Percentiles rank a stretch among this genome's conserved stretches.
Conservation (phyloP, 2,113 vertebrate species). For the Protobothrops mucrosquamatus region DNA sequence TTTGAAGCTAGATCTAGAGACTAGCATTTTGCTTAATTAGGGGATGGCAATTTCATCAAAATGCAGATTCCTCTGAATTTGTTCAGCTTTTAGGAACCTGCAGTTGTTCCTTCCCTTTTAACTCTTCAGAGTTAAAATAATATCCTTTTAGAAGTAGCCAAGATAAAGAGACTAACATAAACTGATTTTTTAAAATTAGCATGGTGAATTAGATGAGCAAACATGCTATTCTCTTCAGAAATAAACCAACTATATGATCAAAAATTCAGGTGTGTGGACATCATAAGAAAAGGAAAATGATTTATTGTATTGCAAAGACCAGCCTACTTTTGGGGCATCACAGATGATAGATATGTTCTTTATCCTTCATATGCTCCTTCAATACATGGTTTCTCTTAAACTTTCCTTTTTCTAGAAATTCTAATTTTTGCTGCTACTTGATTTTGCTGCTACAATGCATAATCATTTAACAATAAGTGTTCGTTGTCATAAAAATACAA, state of each 20-base stretch:
- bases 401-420: fast-evolving
- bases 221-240: slow-evolving; percentile 55
- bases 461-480: not conserved
- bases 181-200: slow-evolving; percentile 64
- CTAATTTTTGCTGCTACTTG: fast-evolving
- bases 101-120: slow-evolving; percentile 72
- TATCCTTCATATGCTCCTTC: not conserved
- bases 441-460: not conserved
- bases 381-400: fast-evolving
- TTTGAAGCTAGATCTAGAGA: slow-evolving; percentile 36
- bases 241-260: slow-evolving; percentile 29
- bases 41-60: slow-evolving; percentile 60
- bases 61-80: slow-evolving; percentile 50
- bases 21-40: slow-evolving; percentile 51
- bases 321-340: not conserved
- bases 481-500: not conserved
- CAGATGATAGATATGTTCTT: not conserved
- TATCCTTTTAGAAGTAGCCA: slow-evolving; percentile 60
- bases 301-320: not conserved
- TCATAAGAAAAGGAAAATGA: slow-evolving; percentile 18
- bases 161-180: slow-evolving; percentile 37
- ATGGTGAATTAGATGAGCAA: slow-evolving; percentile 58
- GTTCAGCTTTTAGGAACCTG: slow-evolving; percentile 64
- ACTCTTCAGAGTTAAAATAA: slow-evolving; percentile 74
- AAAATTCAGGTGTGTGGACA: slow-evolving; percentile 30